Evolutionary conservation across 2,113 vertebrate genomes (phyloP).

Genomic region (Cyrtonyx montezumae): DNA sequence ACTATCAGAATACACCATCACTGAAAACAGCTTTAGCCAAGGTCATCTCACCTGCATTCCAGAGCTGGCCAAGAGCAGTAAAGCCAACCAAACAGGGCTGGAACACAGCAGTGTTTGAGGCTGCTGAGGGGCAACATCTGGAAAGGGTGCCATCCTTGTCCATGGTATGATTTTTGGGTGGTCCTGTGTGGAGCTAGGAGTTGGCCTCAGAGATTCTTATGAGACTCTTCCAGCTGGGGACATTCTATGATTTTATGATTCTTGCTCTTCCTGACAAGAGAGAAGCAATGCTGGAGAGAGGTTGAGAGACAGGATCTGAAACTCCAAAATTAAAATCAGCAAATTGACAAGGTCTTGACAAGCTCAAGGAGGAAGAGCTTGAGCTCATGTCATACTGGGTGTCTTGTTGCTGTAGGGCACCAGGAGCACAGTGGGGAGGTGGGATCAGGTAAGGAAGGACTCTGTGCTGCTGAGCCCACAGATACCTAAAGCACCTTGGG

Average conservation of each 20-base stretch:
- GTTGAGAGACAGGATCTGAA: not conserved
- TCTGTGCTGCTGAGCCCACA: accelerated
- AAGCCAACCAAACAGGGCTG: not conserved
- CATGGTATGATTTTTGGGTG: too few relatives aligned
- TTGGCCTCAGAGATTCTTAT: too few relatives aligned
- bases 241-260: too few relatives aligned
- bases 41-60: not conserved
- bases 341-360: not conserved
- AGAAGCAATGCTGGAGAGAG: not conserved
- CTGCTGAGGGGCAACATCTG: not conserved
- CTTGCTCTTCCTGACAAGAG: not conserved
- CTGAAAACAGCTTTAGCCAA: not conserved
- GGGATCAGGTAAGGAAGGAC: not conserved
- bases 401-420: not conserved
- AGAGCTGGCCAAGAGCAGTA: not conserved
- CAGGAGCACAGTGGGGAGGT: not conserved
- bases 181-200: too few relatives aligned
- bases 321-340: not conserved
- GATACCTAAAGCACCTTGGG: not conserved
- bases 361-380: not conserved
- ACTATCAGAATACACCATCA: not conserved
- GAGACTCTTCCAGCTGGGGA: too few relatives aligned
- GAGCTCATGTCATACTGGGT: not conserved
- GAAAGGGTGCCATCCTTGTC: not conserved
- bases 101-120: not conserved